phyloP scores from a whole-genome alignment of 2,888 invertebrate genomes.

The Pyrocoelia pectoralis region DNA sequence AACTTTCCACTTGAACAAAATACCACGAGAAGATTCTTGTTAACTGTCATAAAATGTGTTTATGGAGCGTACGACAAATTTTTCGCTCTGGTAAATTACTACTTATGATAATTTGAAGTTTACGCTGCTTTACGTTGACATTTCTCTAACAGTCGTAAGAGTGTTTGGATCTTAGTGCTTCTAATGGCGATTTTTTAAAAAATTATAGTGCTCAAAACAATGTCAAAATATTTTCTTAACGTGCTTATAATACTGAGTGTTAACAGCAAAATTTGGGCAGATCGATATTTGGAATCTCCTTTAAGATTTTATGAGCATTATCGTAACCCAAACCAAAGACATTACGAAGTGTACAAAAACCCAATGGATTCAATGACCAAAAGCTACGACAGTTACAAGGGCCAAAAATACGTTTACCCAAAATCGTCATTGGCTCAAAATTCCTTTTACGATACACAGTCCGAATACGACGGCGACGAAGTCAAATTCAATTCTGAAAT shows the following conservation, averaged over 20 bases:
- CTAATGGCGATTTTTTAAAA: too few species aligned
- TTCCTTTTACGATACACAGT: not conserved
- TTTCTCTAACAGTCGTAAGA: not conserved
- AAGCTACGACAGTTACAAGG: slow-evolving; percentile 24
- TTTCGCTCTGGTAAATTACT: slow-evolving; percentile 39
- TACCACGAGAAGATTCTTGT: slow-evolving; percentile 17
- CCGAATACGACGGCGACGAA: slow-evolving; percentile 10
- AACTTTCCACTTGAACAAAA: slow-evolving; percentile 23
- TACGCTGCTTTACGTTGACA: slow-evolving; percentile 18
- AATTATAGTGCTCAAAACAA: not conserved
- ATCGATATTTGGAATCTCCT: not conserved
- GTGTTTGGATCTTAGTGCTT: not conserved
- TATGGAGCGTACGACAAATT: slow-evolving; percentile 38
- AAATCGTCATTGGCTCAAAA: slow-evolving; percentile 15
- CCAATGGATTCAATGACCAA: slow-evolving; percentile 31
- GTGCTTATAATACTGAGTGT: not conserved
- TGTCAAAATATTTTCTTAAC: not conserved
- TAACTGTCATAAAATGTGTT: slow-evolving; percentile 35
- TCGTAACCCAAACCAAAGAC: slow-evolving; percentile 9
- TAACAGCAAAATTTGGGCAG: not conserved
- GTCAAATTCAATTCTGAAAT: slow-evolving; percentile 20
- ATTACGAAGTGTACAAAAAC: slow-evolving; percentile 38
- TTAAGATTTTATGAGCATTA: not conserved
- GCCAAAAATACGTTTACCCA: slow-evolving; percentile 27
- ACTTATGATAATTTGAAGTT: slow-evolving; percentile 15